phyloP scores from a whole-genome alignment of 2,797 vertebrate species.

The Mareca strepera region DNA sequence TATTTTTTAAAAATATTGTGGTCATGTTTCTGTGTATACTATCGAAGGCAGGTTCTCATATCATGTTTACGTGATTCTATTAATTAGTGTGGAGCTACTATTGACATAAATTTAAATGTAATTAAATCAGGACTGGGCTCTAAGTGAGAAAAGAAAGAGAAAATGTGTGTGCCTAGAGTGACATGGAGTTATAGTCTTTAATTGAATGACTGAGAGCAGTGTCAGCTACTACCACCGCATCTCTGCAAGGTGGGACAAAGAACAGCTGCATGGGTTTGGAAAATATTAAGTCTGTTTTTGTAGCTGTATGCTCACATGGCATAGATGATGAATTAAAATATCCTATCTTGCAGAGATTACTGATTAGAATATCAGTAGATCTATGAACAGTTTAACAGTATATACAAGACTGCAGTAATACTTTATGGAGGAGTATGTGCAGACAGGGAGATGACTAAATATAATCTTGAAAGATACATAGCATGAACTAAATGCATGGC shows the following conservation, averaged over 20 bases:
- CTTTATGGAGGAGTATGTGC: neutral
- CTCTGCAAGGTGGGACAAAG: neutral
- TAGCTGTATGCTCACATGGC: neutral
- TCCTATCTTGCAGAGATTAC: neutral
- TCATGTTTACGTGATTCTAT: neutral
- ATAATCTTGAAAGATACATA: neutral
- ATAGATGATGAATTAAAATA: neutral
- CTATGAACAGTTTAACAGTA: neutral
- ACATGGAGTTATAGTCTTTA: neutral
- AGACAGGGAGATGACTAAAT: conserved; percentile 18
- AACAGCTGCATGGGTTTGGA: neutral
- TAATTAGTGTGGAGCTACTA: neutral
- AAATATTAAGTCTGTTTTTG: neutral
- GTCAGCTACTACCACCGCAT: neutral
- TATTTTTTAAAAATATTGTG: fast-evolving
- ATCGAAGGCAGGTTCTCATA: neutral
- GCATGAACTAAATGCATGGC: neutral
- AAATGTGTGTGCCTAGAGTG: neutral
- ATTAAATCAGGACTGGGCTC: neutral
- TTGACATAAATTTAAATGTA: neutral
- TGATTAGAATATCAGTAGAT: neutral
- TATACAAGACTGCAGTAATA: neutral
- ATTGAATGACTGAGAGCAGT: neutral
- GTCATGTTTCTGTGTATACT: neutral
- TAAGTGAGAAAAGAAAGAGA: neutral